Evolutionary conservation across 2,888 invertebrate genomes (phyloP).

Genomic region (Monoplex corrugatus): DNA sequence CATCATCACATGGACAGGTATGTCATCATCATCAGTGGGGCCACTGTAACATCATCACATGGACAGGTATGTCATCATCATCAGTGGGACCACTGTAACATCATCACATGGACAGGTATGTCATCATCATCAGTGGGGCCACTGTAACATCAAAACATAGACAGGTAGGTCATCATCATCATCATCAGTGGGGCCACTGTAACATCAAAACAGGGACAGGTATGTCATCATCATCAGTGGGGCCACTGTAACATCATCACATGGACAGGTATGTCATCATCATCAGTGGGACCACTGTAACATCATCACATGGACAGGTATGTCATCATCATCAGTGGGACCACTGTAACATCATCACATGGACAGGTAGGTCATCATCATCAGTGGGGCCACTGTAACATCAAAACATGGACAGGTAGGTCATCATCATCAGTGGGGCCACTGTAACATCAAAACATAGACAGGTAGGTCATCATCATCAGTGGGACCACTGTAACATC

Average conservation of each 20-base stretch:
- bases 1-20: slow-evolving; percentile 67
- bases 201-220: slow-evolving; percentile 63
- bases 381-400: slow-evolving; percentile 72
- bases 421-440: slow-evolving; percentile 73
- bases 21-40: slow-evolving; percentile 73
- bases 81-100: slow-evolving; percentile 72
- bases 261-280: slow-evolving; percentile 75
- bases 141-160: slow-evolving; percentile 67
- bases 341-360: slow-evolving; percentile 67
- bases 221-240: slow-evolving; percentile 76
- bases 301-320: slow-evolving; percentile 67
- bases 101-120: slow-evolving; percentile 67
- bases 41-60: slow-evolving; percentile 67
- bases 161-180: slow-evolving; percentile 74
- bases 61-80: slow-evolving; percentile 75
- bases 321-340: slow-evolving; percentile 73
- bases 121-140: slow-evolving; percentile 73
- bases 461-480: slow-evolving; percentile 74
- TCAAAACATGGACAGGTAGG: slow-evolving; percentile 68
- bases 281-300: slow-evolving; percentile 73
- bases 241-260: slow-evolving; percentile 66
- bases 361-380: slow-evolving; percentile 75
- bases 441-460: slow-evolving; percentile 67
- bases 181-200: slow-evolving; percentile 75
- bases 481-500: slow-evolving; percentile 72